Conservation (phyloP, 2,113 vertebrate genomes). For the Garra rufa region DNA sequence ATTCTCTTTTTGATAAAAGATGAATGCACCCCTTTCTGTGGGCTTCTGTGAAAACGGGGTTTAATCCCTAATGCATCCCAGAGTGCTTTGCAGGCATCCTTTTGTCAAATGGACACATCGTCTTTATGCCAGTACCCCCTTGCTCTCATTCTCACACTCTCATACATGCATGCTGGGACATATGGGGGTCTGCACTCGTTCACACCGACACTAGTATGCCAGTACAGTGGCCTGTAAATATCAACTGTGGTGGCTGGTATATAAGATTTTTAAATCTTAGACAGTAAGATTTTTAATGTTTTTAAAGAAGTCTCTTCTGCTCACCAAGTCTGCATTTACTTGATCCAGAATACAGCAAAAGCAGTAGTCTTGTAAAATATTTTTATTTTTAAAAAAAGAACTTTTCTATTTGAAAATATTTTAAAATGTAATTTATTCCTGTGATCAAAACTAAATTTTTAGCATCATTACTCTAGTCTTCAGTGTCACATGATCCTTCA, state of each 20-base stretch:
- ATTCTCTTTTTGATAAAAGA: constrained; percentile 32
- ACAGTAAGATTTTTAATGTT: too few relatives aligned
- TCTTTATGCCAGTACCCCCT: constrained; percentile 35
- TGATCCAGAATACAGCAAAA: neutral
- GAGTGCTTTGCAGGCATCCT: constrained; percentile 45
- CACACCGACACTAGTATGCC: neutral
- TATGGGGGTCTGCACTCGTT: constrained; percentile 29
- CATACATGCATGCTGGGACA: constrained; percentile 19
- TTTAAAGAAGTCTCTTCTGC: too few relatives aligned
- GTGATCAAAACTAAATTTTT: too few relatives aligned
- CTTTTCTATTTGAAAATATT: too few relatives aligned
- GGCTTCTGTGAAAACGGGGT: constrained; percentile 39
- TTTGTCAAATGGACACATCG: constrained; percentile 44
- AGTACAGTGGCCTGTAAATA: neutral
- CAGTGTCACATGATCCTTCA: too few relatives aligned
- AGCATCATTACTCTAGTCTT: too few relatives aligned
- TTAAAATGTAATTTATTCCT: too few relatives aligned
- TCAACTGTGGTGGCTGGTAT: neutral
- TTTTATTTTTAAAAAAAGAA: too few relatives aligned
- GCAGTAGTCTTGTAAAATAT: too few relatives aligned
- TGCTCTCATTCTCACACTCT: constrained; percentile 38
- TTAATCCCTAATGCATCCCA: constrained; percentile 48
- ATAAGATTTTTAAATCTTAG: too few relatives aligned
- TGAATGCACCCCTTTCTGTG: constrained; percentile 43
- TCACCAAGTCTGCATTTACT: neutral